Evolutionary conservation across 1,140 invertebrate genomes (phyloP).

Genomic region (Drosophila mayri): DNA sequence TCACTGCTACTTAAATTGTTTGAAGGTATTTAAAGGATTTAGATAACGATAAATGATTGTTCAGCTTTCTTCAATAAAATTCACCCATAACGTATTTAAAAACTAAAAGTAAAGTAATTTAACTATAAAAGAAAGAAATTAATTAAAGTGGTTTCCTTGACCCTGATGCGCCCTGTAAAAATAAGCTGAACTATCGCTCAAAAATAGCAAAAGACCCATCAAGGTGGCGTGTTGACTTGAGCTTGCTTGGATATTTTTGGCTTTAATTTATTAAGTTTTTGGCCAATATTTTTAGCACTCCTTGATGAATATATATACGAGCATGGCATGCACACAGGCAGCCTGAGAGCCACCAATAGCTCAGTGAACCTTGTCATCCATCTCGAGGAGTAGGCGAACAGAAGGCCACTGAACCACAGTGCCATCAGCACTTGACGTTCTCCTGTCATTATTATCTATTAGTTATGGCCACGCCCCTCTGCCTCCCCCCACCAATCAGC

Average conservation of each 20-base stretch:
- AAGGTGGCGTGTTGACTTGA: conserved; percentile 2
- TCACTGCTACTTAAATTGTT: neutral
- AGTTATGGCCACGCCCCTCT: conserved; percentile 47
- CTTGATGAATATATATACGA: conserved; percentile 37
- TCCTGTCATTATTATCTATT: conserved; percentile 71
- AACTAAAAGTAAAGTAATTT: neutral
- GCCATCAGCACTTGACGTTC: conserved; percentile 41
- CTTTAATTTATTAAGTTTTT: conserved; percentile 24
- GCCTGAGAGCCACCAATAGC: conserved; percentile 4
- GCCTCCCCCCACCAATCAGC: neutral
- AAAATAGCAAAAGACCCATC: conserved; percentile 6
- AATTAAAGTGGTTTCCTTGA: neutral
- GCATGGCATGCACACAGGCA: conserved; percentile 17
- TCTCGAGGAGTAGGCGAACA: neutral
- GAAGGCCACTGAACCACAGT: conserved; percentile 32
- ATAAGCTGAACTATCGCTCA: neutral
- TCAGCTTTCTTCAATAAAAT: too few species aligned
- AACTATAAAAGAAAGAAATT: conserved; percentile 7
- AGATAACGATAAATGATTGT: neutral
- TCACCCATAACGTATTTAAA: too few species aligned
- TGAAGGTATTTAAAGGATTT: neutral
- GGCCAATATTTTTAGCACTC: conserved; percentile 5
- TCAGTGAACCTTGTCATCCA: conserved; percentile 50
- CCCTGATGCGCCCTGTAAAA: neutral
- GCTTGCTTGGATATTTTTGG: neutral